phyloP scores from a whole-genome alignment of 2,797 vertebrate genomes.

The Thunnus albacares region DNA sequence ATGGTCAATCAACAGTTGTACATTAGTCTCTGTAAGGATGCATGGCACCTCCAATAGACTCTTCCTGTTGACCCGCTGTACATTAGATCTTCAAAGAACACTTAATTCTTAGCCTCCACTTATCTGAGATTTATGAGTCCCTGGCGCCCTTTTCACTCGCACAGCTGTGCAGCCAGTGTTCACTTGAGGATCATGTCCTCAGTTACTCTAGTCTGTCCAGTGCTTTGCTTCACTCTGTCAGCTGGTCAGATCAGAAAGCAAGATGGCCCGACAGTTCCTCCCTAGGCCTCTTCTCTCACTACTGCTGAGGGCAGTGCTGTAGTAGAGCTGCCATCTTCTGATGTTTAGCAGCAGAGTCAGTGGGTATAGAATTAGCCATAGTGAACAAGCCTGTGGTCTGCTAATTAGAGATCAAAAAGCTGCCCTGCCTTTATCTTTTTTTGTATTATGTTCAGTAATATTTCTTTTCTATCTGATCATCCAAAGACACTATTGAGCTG shows the following conservation, averaged over 20 bases:
- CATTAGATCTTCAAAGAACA: constrained; percentile 5
- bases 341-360: constrained; percentile 32
- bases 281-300: constrained; percentile 2
- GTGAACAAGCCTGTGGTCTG: constrained; percentile 39
- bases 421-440: constrained; percentile 12
- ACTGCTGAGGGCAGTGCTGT: not conserved
- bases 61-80: not conserved
- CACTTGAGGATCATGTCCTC: constrained; percentile 3
- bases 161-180: constrained; percentile 8
- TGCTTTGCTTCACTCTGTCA: constrained; percentile 20
- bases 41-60: not conserved
- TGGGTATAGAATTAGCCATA: constrained; percentile 22
- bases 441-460: not conserved
- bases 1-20: not conserved
- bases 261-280: not conserved
- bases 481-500: not conserved
- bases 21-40: not conserved
- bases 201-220: constrained; percentile 3
- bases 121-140: constrained; percentile 16
- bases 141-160: constrained; percentile 3
- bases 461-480: constrained; percentile 9
- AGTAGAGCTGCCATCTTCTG: constrained; percentile 23
- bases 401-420: constrained; percentile 42
- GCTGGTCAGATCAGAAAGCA: constrained; percentile 15
- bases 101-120: constrained; percentile 21